Evolutionary conservation across 2,113 vertebrate genomes (phyloP).

Genomic region (Pseudorectes ferrugineus): DNA sequence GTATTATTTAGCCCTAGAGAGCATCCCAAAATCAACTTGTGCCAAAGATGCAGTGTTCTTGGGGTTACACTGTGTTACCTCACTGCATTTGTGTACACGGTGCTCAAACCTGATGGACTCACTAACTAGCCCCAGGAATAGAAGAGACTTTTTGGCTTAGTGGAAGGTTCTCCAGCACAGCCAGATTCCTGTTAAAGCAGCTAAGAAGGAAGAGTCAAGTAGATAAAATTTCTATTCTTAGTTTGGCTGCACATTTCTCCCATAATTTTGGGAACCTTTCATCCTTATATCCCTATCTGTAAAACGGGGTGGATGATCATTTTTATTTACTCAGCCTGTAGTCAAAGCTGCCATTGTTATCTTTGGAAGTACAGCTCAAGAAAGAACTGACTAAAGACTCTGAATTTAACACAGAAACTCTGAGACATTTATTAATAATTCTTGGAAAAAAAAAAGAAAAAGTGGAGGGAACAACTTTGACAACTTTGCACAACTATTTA

Average conservation of each 20-base stretch:
- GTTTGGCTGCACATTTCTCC: background rate
- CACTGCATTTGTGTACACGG: fast-evolving
- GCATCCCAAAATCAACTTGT: background rate
- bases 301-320: background rate
- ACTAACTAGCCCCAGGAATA: background rate
- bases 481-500: background rate
- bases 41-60: background rate
- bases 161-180: background rate
- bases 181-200: background rate
- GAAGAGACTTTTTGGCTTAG: background rate
- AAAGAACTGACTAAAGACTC: background rate
- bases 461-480: background rate
- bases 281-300: background rate
- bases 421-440: background rate
- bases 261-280: background rate
- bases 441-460: background rate
- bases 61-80: background rate
- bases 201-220: background rate
- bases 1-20: background rate
- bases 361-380: background rate
- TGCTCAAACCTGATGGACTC: background rate
- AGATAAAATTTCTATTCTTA: background rate
- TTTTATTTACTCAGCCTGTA: background rate
- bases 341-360: background rate
- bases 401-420: background rate